Evolutionary conservation across 2,888 invertebrate species (phyloP).

Genomic region (Caenorhabditis becei): DNA sequence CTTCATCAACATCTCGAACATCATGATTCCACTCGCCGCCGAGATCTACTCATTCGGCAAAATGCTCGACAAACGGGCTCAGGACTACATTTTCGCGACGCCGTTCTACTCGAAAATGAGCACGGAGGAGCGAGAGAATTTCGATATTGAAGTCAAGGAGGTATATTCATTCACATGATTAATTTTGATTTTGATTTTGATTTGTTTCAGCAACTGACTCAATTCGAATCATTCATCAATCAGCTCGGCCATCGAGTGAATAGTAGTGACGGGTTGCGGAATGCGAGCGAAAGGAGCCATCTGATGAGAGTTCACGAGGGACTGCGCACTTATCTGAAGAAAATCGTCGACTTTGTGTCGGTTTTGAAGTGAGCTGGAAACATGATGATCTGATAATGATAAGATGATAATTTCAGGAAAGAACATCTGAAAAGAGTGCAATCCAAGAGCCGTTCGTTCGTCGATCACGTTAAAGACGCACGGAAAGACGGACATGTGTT

Average conservation of each 20-base stretch:
- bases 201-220: slow-evolving; percentile 49
- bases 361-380: slow-evolving; percentile 44
- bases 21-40: slow-evolving; percentile 39
- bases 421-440: slow-evolving; percentile 54
- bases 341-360: slow-evolving; percentile 41
- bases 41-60: slow-evolving; percentile 55
- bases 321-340: slow-evolving; percentile 52
- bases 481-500: slow-evolving; percentile 45
- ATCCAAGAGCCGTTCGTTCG: slow-evolving; percentile 37
- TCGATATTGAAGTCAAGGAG: slow-evolving; percentile 47
- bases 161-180: no score
- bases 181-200: no score
- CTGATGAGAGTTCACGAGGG: slow-evolving; percentile 54
- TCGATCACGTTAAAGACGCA: slow-evolving; percentile 38
- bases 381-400: no score
- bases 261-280: slow-evolving; percentile 47
- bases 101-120: slow-evolving; percentile 54
- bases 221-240: slow-evolving; percentile 55
- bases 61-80: slow-evolving; percentile 46
- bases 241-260: slow-evolving; percentile 49
- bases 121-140: slow-evolving; percentile 47
- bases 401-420: slow-evolving; percentile 39
- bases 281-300: slow-evolving; percentile 54
- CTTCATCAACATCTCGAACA: slow-evolving; percentile 38
- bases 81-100: slow-evolving; percentile 60